Percentiles rank a stretch among this genome's conserved stretches.
phyloP scores from a whole-genome alignment of 1,140 invertebrate genomes.

The Araneus ventricosus region DNA sequence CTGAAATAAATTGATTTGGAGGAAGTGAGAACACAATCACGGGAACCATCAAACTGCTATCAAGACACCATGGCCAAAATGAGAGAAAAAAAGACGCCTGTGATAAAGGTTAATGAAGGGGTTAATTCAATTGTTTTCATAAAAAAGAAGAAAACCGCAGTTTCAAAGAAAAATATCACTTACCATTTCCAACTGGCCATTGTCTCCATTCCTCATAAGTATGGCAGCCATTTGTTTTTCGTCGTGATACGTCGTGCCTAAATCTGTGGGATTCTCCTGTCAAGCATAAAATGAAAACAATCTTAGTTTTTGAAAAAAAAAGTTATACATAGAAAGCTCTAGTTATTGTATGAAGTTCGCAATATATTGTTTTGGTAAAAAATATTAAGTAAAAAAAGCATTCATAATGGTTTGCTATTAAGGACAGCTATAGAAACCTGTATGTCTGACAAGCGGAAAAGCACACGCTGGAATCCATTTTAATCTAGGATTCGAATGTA shows the following conservation, averaged over 20 bases:
- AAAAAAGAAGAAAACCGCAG: background rate
- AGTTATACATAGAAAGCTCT: background rate
- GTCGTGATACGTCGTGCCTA: conserved; percentile 93
- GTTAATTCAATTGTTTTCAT: background rate
- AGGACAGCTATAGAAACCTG: too few relatives aligned
- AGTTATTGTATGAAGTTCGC: background rate
- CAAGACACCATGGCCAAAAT: background rate
- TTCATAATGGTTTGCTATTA: too few relatives aligned
- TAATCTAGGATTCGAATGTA: too few relatives aligned
- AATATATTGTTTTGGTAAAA: too few relatives aligned
- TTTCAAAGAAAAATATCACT: conserved; percentile 77
- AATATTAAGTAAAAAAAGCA: too few relatives aligned
- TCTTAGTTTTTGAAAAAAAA: conserved; percentile 10
- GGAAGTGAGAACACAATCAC: background rate
- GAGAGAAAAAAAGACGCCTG: background rate
- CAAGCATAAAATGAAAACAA: conserved; percentile 76
- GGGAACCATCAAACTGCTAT: background rate
- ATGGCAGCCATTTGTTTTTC: conserved; percentile 90
- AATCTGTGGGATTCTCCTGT: conserved; percentile 79
- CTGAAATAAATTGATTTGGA: background rate
- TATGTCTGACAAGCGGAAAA: too few relatives aligned
- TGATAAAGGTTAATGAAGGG: conserved; percentile 1
- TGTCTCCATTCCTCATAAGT: conserved; percentile 87
- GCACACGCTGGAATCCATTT: too few relatives aligned
- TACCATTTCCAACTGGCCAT: conserved; percentile 91